Evolutionary conservation across 2,888 invertebrate species (phyloP).

Genomic region (Leptinotarsa haldemani): DNA sequence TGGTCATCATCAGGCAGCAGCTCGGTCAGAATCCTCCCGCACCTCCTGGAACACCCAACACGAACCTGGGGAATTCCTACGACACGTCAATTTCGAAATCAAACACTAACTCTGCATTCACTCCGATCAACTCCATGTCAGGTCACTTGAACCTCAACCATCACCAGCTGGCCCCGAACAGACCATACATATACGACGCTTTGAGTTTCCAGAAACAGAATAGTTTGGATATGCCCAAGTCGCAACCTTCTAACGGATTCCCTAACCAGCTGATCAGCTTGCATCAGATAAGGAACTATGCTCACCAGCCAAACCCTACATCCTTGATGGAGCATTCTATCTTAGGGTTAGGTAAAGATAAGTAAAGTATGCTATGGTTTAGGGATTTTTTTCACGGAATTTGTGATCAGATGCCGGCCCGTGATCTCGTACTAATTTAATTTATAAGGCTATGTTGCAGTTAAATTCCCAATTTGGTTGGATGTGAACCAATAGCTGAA

Average conservation of each 20-base stretch:
- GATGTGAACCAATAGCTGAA: constrained; percentile 4
- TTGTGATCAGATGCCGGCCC: constrained; percentile 41
- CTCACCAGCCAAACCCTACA: constrained; percentile 84
- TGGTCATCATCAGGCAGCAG: constrained; percentile 73
- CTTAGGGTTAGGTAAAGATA: constrained; percentile 64
- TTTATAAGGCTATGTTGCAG: constrained; percentile 37
- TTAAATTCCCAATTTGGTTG: constrained; percentile 24
- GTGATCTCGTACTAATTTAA: constrained; percentile 49
- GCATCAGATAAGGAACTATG: constrained; percentile 96
- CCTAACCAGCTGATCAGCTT: constrained; percentile 94
- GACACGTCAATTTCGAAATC: constrained; percentile 65
- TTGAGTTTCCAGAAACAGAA: constrained; percentile 86
- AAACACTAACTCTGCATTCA: constrained; percentile 87
- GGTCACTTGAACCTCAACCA: constrained; percentile 77
- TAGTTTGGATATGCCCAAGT: constrained; percentile 65
- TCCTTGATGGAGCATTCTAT: constrained; percentile 72
- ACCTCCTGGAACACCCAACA: constrained; percentile 63
- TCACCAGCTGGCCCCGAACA: constrained; percentile 75
- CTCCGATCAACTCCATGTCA: constrained; percentile 91
- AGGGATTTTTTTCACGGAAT: constrained; percentile 37
- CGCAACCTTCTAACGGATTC: constrained; percentile 76
- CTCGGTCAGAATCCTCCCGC: constrained; percentile 65
- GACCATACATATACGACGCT: constrained; percentile 93
- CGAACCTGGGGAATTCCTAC: constrained; percentile 65
- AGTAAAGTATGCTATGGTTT: constrained; percentile 53